Base-by-base conservation (phyloP, 2,797 vertebrate genomes). In the Stomatorhinus walkeri region DNA sequence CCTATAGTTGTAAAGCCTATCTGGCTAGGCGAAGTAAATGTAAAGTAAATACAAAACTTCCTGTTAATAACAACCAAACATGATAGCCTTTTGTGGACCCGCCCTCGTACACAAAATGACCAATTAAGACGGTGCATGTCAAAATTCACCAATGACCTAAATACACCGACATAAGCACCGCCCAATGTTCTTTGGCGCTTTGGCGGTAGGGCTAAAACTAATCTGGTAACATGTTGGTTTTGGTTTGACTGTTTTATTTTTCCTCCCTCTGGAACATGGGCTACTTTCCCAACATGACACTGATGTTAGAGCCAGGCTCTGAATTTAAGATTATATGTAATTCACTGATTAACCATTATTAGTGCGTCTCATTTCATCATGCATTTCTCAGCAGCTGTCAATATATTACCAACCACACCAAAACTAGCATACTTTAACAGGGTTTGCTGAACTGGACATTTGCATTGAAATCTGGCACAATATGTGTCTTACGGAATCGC, bases 41-140 rank as follows among this genome's bases (percentile, higher is more conserved):
- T 87, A 52, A 89, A 52, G 49, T 76, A 52, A 76, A 87, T 40
- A 89, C 19, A 88, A 83, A 83, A 87, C 88, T 89, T 87, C 84
- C 84, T 87, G 88, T 86, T 87, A 32, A 59, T 52, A 22, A 32
- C 88, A 87, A 51, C 88, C 84, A 49, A 86, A n/a, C 48, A 0
- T 76, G 88, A 87, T 76, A 22, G 4, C 61, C 48, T 36, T 22
- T 16, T 14, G 61, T 2, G 0, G 85, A 8, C 8, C 9, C 9
- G 10, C 56, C 64, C 85, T 9, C 9, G 16, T 6, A 76, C 4
- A n/a, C 28, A 24, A 54, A 72, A 10, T 24, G 24, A 72, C 88
- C 88, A 89, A 72, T 89, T 59, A 89, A 12, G 52, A n/a, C 7
- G 19, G 51, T 32, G 64, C 8, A 19, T 22, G 22, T 72, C 1